These are phyloP conservation scores for Mya arenaria DNA, from an alignment of 1,140 invertebrate genomes.

Conservation along the genomic window DNA sequence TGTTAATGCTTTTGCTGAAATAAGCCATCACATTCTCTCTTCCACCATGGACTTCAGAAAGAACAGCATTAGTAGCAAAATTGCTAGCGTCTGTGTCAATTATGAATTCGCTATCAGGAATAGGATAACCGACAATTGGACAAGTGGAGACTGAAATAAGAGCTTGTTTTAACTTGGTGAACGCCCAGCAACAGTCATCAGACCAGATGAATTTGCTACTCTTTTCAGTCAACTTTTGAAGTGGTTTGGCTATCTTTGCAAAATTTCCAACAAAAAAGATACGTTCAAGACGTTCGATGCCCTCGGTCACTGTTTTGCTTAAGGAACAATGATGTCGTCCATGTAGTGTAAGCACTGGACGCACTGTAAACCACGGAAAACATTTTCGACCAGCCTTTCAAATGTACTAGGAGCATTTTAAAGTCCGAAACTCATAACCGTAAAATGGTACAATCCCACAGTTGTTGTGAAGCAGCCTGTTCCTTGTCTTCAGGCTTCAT, in stretches of 20 bases:
- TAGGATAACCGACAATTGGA: constrained; percentile 54
- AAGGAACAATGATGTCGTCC: constrained; percentile 37
- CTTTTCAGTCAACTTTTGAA: constrained; percentile 20
- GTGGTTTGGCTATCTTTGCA: neutral
- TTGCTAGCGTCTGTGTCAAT: constrained; percentile 55
- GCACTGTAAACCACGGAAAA: constrained; percentile 2
- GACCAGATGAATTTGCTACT: constrained; percentile 8
- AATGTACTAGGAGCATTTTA: constrained; percentile 39
- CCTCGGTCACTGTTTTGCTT: constrained; percentile 16
- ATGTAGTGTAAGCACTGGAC: constrained; percentile 16
- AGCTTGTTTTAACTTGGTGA: constrained; percentile 26
- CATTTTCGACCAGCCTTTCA: constrained; percentile 21
- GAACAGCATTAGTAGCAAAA: constrained; percentile 22
- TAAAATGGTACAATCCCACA: constrained; percentile 58
- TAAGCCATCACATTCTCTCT: constrained; percentile 70
- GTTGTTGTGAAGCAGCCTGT: constrained; percentile 75
- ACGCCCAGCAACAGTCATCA: neutral
- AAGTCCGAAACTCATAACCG: constrained; percentile 54
- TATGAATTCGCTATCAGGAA: constrained; percentile 22
- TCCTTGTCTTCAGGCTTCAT: constrained; percentile 71
- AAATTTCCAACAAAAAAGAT: constrained; percentile 27
- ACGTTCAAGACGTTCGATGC: neutral
- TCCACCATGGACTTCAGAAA: no score
- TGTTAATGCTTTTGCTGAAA: constrained; percentile 56
- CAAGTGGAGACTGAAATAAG: constrained; percentile 24